These are phyloP conservation scores for Cetonia aurata DNA, from an alignment of 2,888 invertebrate genomes.

Conservation along the genomic window DNA sequence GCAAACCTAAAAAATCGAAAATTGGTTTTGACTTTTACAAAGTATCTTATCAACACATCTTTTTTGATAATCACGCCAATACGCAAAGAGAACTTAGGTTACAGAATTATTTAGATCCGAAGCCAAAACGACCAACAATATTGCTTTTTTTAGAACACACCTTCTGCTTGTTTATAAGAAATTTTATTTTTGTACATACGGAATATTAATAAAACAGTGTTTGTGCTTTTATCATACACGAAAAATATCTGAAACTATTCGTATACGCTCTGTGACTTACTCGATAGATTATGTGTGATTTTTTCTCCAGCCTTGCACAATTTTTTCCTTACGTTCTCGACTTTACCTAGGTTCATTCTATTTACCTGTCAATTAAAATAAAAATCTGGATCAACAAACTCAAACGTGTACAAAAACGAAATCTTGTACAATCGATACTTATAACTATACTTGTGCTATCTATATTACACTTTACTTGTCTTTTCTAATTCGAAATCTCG, in stretches of 20 bases:
- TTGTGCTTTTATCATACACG: conserved; percentile 36
- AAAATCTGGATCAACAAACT: conserved; percentile 25
- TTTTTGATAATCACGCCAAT: too few species aligned
- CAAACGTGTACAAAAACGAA: conserved; percentile 5
- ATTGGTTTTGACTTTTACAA: too few species aligned
- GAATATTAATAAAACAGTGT: conserved; percentile 7
- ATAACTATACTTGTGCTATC: conserved; percentile 31
- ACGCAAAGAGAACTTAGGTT: too few species aligned
- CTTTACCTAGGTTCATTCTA: conserved; percentile 62
- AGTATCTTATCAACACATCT: too few species aligned
- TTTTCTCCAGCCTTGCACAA: conserved; percentile 57
- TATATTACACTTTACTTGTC: conserved; percentile 25
- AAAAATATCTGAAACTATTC: conserved; percentile 22
- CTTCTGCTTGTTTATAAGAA: conserved; percentile 16
- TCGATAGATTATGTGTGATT: conserved; percentile 41
- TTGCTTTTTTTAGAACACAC: conserved; percentile 2
- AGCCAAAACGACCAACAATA: too few species aligned
- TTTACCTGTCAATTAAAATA: conserved; percentile 22
- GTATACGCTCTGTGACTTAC: conserved; percentile 35
- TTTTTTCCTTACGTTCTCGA: conserved; percentile 59
- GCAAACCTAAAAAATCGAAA: too few species aligned
- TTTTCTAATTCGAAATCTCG: conserved; percentile 51
- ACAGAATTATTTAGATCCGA: too few species aligned
- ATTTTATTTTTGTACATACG: conserved; percentile 7
- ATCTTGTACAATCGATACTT: conserved; percentile 34